Evolutionary conservation across 2,113 vertebrate species (phyloP), one percentile per base, ranked within the genome.

Genomic region (Kryptolebias marmoratus): DNA sequence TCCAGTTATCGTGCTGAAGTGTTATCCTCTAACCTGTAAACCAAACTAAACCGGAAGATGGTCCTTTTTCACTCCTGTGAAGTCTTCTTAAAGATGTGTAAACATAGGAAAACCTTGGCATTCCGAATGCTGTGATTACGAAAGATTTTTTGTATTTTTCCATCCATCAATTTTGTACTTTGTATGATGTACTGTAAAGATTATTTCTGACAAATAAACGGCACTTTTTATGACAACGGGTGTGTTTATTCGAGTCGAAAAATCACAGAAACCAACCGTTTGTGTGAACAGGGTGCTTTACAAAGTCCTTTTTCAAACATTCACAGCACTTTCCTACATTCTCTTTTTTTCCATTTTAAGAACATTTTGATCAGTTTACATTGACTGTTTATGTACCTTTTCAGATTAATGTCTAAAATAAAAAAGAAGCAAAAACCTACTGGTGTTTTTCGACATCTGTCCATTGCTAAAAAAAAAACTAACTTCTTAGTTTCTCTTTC

Each of bases 191-290:
- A 69, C 6, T 53, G 63, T 58, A 73, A 14, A 54, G 49, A 65
- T 54, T 8, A 18, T 56, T 39, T 32, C 54, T 45, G 48, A 12
- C 14, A 1, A 83, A 85, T 76, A 87, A 87, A 83, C 28, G 12
- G 8, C 10, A 61, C n/a, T 44, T 74, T 72, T 79, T 68, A 14
- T 39, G 69, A 58, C 39, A 80, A 16, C 68, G 18, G 71, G 9
- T 45, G 53, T 60, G 11, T 75, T 88, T 80, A 80, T 82, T 87
- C 48, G 54, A 77, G 50, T 14, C 28, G 47, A 32, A 63, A 63
- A 47, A 22, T 22, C 22, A 22, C 22, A 22, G 22, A 22, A 22
- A 22, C 16, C n/a, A 2, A 31, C 63, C 67, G 32, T 70, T 62
- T 30, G 60, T 22, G 4, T 50, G 42, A 72, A 75, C 60, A 71